Conservation (phyloP, 1,140 invertebrate genomes). For the Grapholita molesta region DNA sequence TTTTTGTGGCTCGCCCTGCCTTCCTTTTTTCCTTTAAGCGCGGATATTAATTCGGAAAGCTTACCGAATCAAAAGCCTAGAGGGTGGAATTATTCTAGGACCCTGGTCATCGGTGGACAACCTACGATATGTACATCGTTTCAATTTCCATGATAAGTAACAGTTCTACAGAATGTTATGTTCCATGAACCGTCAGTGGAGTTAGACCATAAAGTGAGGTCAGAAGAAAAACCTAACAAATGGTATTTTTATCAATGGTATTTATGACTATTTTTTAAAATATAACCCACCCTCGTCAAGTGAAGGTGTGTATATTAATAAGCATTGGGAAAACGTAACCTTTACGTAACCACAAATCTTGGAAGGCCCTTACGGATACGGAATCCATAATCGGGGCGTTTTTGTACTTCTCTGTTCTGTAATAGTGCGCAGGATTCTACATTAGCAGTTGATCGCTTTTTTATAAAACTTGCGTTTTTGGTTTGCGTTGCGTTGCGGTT, state of each 20-base stretch:
- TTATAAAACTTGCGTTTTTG: background rate
- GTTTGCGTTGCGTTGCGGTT: background rate
- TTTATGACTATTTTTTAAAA: no score
- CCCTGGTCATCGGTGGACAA: background rate
- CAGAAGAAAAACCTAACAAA: no score
- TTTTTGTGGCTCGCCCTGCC: background rate
- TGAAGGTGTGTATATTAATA: no score
- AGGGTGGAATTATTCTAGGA: background rate
- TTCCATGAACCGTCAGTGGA: no score
- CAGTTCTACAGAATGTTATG: no score
- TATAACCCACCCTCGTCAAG: no score
- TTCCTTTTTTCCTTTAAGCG: background rate
- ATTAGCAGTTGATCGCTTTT: background rate
- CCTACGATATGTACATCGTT: no score
- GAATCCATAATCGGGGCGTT: background rate
- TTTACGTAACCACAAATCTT: background rate
- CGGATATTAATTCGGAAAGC: background rate
- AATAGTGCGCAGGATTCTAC: background rate
- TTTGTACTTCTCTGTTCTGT: background rate
- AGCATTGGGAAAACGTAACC: background rate
- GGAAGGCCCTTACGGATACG: background rate
- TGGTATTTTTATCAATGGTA: no score
- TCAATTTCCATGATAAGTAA: no score
- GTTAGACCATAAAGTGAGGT: no score
- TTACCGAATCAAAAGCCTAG: background rate